Evolutionary conservation across 2,113 vertebrate species (phyloP).

Genomic region (Pomatorhinus ruficollis): DNA sequence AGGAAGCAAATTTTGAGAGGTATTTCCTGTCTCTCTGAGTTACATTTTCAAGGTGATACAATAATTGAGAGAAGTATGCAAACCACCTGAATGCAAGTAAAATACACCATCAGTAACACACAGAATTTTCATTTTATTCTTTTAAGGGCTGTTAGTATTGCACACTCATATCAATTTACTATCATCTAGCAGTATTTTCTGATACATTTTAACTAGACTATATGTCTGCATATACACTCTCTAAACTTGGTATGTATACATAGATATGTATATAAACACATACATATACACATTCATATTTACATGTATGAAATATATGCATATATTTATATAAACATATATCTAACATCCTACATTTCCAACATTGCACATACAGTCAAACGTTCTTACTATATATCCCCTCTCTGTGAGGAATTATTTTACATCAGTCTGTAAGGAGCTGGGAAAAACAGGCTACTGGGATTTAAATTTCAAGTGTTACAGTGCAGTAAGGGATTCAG

Average conservation of each 20-base stretch:
- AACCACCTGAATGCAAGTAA: background rate
- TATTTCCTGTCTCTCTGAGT: background rate
- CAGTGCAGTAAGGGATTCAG: background rate
- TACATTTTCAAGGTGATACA: background rate
- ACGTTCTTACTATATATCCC: background rate
- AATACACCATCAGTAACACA: background rate
- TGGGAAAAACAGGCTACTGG: background rate
- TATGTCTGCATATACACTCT: background rate
- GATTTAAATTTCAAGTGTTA: background rate
- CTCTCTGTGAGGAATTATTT: background rate
- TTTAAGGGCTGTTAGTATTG: background rate
- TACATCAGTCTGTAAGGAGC: fast-evolving
- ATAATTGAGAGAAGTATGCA: background rate
- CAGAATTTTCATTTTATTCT: background rate
- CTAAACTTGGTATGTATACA: background rate
- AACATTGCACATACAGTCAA: background rate
- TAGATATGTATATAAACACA: background rate
- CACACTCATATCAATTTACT: background rate
- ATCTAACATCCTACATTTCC: background rate
- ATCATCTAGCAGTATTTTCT: background rate
- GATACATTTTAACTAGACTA: background rate
- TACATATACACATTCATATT: background rate
- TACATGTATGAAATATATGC: background rate
- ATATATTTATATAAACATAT: background rate
- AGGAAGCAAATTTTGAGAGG: background rate